phyloP scores from a whole-genome alignment of 2,888 invertebrate genomes.

The Steinernema carpocapsae region DNA sequence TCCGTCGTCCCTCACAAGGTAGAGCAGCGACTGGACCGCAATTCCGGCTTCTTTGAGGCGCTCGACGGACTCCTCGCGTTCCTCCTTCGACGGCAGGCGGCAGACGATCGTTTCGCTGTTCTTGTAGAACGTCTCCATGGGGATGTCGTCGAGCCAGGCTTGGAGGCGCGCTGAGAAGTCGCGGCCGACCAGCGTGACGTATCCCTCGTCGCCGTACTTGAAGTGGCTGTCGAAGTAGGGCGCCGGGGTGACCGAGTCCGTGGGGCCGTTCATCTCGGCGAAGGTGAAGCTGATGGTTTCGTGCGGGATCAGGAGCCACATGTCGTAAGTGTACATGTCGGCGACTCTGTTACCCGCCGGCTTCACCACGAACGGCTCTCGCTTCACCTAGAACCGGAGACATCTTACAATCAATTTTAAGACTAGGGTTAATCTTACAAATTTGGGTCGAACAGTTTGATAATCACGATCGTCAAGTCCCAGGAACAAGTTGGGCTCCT shows the following conservation, averaged over 20 bases:
- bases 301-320: neutral
- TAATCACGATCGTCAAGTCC: neutral
- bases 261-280: neutral
- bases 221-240: neutral
- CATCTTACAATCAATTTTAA: neutral
- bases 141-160: conserved; percentile 13
- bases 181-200: neutral
- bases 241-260: neutral
- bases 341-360: neutral
- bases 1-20: neutral
- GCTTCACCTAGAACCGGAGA: neutral
- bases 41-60: neutral
- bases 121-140: conserved; percentile 1
- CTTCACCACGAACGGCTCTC: neutral
- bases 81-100: neutral
- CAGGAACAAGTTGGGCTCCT: neutral
- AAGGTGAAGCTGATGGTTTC: neutral
- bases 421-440: neutral
- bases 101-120: neutral
- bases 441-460: conserved; percentile 10
- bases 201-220: neutral
- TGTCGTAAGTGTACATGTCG: neutral
- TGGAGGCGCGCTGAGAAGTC: neutral
- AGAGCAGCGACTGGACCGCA: neutral
- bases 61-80: neutral